Percentiles rank a stretch among this genome's conserved stretches.
Evolutionary conservation across 2,888 invertebrate genomes (phyloP).

Genomic region (Ennomos erosarius): DNA sequence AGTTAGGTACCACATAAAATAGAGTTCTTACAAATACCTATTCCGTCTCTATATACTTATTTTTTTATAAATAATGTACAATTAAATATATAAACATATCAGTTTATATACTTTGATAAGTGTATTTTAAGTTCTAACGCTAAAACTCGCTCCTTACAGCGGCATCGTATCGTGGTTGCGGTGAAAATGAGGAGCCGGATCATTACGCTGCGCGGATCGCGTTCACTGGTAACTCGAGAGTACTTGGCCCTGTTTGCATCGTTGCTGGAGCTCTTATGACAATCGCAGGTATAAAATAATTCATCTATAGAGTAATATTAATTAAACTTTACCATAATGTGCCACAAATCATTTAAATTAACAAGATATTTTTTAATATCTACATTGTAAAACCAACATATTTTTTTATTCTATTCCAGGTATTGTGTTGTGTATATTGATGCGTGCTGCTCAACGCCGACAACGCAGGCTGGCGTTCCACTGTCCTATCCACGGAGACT

Average conservation of each 20-base stretch:
- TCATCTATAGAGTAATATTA: too few species aligned
- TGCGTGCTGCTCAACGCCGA: conserved; percentile 87
- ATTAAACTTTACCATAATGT: too few species aligned
- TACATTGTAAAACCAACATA: background rate
- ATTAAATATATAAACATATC: too few species aligned
- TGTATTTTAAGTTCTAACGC: conserved; percentile 1
- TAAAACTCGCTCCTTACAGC: conserved; percentile 71
- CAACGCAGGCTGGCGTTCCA: conserved; percentile 90
- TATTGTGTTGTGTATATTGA: conserved; percentile 87
- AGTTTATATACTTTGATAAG: too few species aligned
- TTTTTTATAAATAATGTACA: too few species aligned
- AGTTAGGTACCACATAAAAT: too few species aligned
- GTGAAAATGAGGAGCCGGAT: conserved; percentile 89
- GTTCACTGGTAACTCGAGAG: conserved; percentile 90
- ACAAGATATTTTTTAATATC: background rate
- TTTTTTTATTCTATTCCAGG: conserved; percentile 72
- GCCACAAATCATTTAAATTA: too few species aligned
- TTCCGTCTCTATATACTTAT: too few species aligned
- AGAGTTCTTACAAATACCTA: too few species aligned
- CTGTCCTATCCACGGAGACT: conserved; percentile 91
- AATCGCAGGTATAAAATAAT: conserved; percentile 67
- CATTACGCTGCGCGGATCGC: conserved; percentile 90
- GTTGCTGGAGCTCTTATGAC: conserved; percentile 91
- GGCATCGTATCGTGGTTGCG: conserved; percentile 90
- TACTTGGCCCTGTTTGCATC: conserved; percentile 90